Percentiles rank a stretch among this genome's conserved stretches.
Conservation (phyloP, 2,113 vertebrate species). For the Heterotis niloticus region DNA sequence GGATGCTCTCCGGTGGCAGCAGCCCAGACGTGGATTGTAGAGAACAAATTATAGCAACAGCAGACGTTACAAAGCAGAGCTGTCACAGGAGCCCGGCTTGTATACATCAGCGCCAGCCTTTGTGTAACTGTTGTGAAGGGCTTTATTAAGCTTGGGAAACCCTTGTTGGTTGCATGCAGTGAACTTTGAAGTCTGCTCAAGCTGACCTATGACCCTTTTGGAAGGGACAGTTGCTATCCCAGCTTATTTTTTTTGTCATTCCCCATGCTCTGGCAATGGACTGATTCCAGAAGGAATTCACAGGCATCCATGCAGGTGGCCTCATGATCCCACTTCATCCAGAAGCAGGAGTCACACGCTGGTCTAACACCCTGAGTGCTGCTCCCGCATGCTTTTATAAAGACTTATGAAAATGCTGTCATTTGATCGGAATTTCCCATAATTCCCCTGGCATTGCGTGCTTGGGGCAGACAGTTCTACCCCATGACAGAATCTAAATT, state of each 20-base stretch:
- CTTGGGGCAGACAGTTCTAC: neutral
- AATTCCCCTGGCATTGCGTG: slow-evolving; percentile 3
- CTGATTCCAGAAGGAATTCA: no score
- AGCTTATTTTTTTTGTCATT: no score
- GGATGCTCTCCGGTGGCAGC: slow-evolving; percentile 7
- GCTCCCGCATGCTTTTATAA: neutral
- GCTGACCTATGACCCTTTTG: neutral
- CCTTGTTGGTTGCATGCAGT: neutral
- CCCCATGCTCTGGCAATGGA: no score
- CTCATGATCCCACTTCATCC: neutral
- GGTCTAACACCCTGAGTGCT: neutral
- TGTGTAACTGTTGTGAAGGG: neutral
- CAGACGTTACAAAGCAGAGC: neutral
- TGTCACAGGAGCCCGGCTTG: neutral
- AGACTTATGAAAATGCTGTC: neutral
- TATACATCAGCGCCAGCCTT: neutral
- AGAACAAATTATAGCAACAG: neutral
- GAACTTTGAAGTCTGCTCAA: neutral
- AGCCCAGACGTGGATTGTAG: neutral
- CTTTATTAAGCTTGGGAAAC: neutral
- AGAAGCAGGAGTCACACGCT: neutral
- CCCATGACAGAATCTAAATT: neutral
- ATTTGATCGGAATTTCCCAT: slow-evolving; percentile 13
- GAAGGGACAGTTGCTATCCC: neutral
- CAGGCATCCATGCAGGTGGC: neutral